Conservation (phyloP, 2,888 invertebrate genomes). For the Zelleria hepariella region DNA sequence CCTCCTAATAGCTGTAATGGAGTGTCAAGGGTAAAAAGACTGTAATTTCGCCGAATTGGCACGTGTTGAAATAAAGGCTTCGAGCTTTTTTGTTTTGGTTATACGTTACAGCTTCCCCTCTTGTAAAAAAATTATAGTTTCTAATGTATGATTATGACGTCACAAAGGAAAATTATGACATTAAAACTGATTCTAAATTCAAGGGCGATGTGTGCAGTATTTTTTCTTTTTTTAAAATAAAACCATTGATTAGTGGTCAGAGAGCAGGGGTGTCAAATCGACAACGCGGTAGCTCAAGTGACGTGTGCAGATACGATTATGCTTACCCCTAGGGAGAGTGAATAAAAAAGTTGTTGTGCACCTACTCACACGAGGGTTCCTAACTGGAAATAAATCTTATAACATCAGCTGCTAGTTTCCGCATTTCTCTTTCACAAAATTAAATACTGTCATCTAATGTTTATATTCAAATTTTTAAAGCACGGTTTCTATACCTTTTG, state of each 20-base stretch:
- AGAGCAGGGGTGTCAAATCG: constrained; percentile 40
- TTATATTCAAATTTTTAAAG: too few species aligned
- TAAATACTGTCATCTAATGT: not conserved
- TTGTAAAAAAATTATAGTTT: constrained; percentile 17
- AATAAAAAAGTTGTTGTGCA: constrained; percentile 28
- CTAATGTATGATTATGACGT: constrained; percentile 13
- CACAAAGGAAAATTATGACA: constrained; percentile 15
- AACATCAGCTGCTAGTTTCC: not conserved
- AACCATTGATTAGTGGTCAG: constrained; percentile 51
- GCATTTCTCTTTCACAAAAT: not conserved
- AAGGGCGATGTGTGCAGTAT: not conserved
- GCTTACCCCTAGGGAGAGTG: constrained; percentile 33
- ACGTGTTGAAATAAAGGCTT: constrained; percentile 33
- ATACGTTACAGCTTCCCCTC: constrained; percentile 36
- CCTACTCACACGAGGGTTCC: not conserved
- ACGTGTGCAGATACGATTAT: constrained; percentile 63
- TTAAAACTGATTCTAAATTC: not conserved
- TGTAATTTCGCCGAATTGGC: constrained; percentile 17
- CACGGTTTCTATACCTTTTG: too few species aligned
- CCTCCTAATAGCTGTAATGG: not conserved
- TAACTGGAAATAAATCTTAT: not conserved
- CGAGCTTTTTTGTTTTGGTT: constrained; percentile 54
- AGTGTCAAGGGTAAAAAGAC: not conserved
- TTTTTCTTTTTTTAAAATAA: constrained; percentile 10
- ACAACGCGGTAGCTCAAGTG: constrained; percentile 38